Evolutionary conservation across 1,140 invertebrate species (phyloP).

Genomic region (Papilio polytes): DNA sequence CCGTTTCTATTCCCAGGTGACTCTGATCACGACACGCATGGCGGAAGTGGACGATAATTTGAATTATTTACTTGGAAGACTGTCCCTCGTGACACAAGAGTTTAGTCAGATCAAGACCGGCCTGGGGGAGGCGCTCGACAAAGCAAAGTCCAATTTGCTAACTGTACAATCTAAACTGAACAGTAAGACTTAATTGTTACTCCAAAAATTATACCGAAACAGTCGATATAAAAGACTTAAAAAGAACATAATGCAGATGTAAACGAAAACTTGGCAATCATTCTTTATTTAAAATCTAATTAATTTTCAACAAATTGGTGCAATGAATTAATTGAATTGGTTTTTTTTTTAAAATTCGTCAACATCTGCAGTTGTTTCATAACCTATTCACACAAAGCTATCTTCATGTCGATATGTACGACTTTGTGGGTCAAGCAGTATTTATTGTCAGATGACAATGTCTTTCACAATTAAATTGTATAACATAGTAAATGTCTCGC

Average conservation of each 20-base stretch:
- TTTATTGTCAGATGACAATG: no score
- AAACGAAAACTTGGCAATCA: not conserved
- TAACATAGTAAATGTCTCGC: constrained; percentile 35
- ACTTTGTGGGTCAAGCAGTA: no score
- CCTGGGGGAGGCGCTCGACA: constrained; percentile 88
- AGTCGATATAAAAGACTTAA: not conserved
- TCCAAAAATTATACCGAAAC: not conserved
- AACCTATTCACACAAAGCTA: not conserved
- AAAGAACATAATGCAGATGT: not conserved
- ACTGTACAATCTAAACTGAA: constrained; percentile 86
- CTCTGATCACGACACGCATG: constrained; percentile 91
- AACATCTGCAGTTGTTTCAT: not conserved
- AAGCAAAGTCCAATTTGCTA: constrained; percentile 88
- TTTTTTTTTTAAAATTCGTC: not conserved
- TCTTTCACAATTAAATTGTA: not conserved
- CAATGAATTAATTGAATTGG: not conserved
- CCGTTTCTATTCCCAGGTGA: constrained; percentile 82
- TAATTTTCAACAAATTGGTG: not conserved
- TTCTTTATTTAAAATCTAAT: not conserved
- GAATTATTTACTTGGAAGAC: constrained; percentile 92
- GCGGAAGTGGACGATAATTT: constrained; percentile 92
- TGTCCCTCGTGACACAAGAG: constrained; percentile 93
- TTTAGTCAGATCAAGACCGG: constrained; percentile 93
- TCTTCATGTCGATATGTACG: no score
- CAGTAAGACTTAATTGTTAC: constrained; percentile 45